Base-by-base conservation (phyloP, 2,888 invertebrate species). In the Agrenia bidenticulata region DNA sequence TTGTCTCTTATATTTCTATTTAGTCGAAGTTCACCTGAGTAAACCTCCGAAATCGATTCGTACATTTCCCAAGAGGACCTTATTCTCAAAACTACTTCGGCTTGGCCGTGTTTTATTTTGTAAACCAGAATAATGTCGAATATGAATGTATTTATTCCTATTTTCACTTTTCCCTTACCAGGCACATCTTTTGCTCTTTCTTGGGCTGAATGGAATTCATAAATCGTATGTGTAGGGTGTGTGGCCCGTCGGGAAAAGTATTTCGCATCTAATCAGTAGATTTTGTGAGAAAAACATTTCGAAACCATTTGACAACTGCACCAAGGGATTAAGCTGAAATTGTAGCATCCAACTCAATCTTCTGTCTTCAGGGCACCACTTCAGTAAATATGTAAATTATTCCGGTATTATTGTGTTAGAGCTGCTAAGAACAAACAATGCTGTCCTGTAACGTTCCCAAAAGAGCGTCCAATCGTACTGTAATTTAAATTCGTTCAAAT, bases 51-150 rank as follows among this genome's bases (percentile, higher is more conserved):
- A 57, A 70, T 70, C 70, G 70, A 70, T 70, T 70, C 65, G 60
- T 62, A 62, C 67, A 70, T 67, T 67, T 70, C 70, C 70, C 70
- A 45, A 54, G 70, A 70, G 70, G 60, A 61, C 64, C 64, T 65
- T 56, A 37, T 60, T 23, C 51, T 24, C 24, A 19, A 51, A 23
- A 51, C 51, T 51, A 5, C 5, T 51, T 51, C 23, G 5, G 9
- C 15, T 9, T 45, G n/a, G 4, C 19, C 45, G 19, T 45, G 45
- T 45, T 45, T 53, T 56, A 61, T 53, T 61, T 39, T 61, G 51
- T 54, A 39, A 39, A 61, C 53, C 49, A 50, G n/a, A 37, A 50
- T 5, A 51, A 51, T 51, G 15, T 51, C 4, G 51, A 19, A 51
- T 51, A 24, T 51, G 51, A 23, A 24, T 24, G 21, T 24, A 51